A percentile compares a stretch with the other conserved stretches of the same genome.
phyloP scores from a whole-genome alignment of 2,113 vertebrate species.

The Lynx canadensis region DNA sequence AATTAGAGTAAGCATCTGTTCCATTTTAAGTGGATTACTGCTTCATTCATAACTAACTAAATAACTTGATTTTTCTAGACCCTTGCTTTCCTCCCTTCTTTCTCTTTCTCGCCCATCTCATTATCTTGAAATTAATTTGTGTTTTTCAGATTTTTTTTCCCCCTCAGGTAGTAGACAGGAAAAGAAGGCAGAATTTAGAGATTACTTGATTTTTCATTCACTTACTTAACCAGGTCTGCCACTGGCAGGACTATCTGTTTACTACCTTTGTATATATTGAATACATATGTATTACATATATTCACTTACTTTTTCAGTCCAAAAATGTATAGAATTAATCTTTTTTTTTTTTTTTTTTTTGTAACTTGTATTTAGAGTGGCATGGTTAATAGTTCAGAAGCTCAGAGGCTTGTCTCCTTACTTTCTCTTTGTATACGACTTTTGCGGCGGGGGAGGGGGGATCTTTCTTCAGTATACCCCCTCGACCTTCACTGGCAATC shows the following conservation, averaged over 20 bases:
- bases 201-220: conserved; percentile 9
- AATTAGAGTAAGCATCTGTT: not conserved
- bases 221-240: conserved; percentile 3
- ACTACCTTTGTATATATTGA: conserved; percentile 6
- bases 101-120: not conserved
- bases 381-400: not conserved
- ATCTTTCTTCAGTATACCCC: not conserved
- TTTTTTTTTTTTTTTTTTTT: not conserved
- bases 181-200: conserved; percentile 8
- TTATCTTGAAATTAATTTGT: conserved; percentile 37
- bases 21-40: conserved; percentile 56
- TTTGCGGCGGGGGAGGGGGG: no score
- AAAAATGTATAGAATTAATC: conserved; percentile 36
- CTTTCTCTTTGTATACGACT: not conserved
- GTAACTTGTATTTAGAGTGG: not conserved
- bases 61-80: conserved; percentile 34
- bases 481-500: not conserved
- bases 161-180: not conserved
- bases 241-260: conserved; percentile 13
- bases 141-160: not conserved
- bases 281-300: not conserved
- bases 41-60: conserved; percentile 43
- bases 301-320: conserved; percentile 36
- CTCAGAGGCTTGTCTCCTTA: not conserved
- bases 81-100: not conserved